Base-by-base conservation (phyloP, 1,140 invertebrate genomes). In the Holcopasites calliopsidis region DNA sequence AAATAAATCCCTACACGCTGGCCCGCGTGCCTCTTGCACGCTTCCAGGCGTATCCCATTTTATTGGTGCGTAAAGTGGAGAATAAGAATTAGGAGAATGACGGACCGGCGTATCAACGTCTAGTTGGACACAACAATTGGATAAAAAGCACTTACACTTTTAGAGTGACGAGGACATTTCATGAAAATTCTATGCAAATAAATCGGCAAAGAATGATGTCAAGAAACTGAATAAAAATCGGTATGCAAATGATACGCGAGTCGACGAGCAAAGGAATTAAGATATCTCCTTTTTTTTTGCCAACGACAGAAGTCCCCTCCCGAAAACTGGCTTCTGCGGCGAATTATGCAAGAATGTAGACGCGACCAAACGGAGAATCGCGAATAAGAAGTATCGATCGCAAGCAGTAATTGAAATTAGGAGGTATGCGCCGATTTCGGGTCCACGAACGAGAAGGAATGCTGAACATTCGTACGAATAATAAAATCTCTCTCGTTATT, bases 211-310 rank as follows among this genome's bases (percentile, higher is more conserved):
- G 28, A 38, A n/a, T 40, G 60, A 42, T 47, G 28, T 47, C 40
- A 40, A 31, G 18, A 23, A 18, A 42, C 8, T 13, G 16, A 23
- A 58, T 52, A 52, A 82, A 80, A 83, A 79, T 81, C 26, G 70
- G 47, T 58, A 73, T 74, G 75, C 75, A 74, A 81, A 74, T 44
- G 70, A 65, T 47, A 13, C 47, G 57, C 38, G 42, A 40, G 28
- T 57, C n/a, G 44, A 35, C 44, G n/a, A 35, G 38, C 18, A n/a
- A 35, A 47, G 31, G 62, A 84, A 84, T 84, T 79, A 80, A 84
- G 82, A 84, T 83, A 73, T 79, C 47, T 54, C 3, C 47, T 70
- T 79, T 35, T 42, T 52, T 70, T 79, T 35, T 42, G 52, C 3
- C 28, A 31, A 65, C 23, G 38, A 7, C n/a, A 6, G 49, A 33